Evolutionary conservation across 2,888 invertebrate species (phyloP), one percentile per base, ranked within the genome.

Genomic region (Corbicula japonica): DNA sequence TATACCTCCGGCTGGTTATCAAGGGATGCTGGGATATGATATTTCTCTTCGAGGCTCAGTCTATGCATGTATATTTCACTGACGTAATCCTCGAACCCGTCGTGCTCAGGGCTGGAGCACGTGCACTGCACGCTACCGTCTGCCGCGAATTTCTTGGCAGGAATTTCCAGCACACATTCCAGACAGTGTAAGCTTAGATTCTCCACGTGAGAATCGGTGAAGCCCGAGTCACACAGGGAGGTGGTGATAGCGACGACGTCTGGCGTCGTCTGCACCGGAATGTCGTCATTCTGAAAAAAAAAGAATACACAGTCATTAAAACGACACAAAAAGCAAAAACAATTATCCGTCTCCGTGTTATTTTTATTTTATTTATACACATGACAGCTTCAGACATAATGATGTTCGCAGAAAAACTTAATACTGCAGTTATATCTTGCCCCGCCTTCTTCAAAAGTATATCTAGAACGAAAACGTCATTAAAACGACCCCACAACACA

Each of bases 1-100:
- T n/a, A 41, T 70, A 89, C 90, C 85, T 90, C 86, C 28, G 85
- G 80, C 60, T 90, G 90, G 46, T 86, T 84, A 10, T 83, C 79
- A 21, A 90, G 81, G 66, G 86, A 87, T 18, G 80, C 56, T 6
- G 79, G 50, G 23, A 84, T 85, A 54, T 89, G 87, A 65, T 84
- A 89, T 56, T 83, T 84, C n/a, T 80, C 79, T 69, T 90, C 89
- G 26, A 86, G 68, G 44, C 81, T 81, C n/a, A 86, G 78, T 60
- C 89, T 76, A 68, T 89, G 89, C 6, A 76, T 60, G 70, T 85
- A 90, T 10, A 88, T 86, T n/a, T 88, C 87, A 30, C 83, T 74
- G 6, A 86, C 60, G 48, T 89, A 88, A 1, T 80, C 84, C 52
- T 83, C 85, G 70, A 89, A 90, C 0, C 89, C 90, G 15, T 72